Percentiles rank a stretch among this genome's conserved stretches.
These are phyloP conservation scores for Mormoops blainvillei DNA, from an alignment of 2,113 vertebrate species.

Conservation along the genomic window DNA sequence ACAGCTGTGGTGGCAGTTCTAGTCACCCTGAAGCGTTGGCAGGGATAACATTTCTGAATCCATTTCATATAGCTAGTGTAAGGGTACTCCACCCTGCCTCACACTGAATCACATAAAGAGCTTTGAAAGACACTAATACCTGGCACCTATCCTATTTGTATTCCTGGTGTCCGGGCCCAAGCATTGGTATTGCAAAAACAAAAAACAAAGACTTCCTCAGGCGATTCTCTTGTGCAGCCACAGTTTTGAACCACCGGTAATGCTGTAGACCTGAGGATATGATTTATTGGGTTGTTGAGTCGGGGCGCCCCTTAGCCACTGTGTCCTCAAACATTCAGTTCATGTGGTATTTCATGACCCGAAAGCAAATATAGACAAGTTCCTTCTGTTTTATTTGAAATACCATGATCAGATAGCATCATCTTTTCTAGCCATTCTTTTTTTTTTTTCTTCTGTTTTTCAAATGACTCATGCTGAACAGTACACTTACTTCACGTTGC, in stretches of 20 bases:
- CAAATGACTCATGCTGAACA: conserved; percentile 19
- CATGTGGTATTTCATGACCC: neutral
- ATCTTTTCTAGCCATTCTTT: conserved; percentile 2
- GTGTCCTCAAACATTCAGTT: neutral
- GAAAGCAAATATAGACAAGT: neutral
- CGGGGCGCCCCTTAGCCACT: neutral
- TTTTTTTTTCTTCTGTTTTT: neutral
- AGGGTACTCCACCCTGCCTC: neutral
- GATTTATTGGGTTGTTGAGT: neutral
- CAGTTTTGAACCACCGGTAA: neutral
- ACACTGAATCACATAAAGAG: neutral
- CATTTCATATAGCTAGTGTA: neutral
- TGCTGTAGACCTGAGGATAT: neutral
- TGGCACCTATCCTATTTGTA: neutral
- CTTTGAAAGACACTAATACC: neutral
- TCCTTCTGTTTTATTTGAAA: neutral
- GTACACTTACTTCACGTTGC: neutral
- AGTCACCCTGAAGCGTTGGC: neutral
- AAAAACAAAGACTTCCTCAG: neutral
- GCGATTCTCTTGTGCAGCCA: neutral
- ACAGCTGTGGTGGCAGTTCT: neutral
- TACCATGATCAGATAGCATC: neutral
- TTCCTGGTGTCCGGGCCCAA: neutral
- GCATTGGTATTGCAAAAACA: neutral
- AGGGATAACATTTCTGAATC: neutral